Evolutionary conservation across 1,140 invertebrate genomes (phyloP), one percentile per base, ranked within the genome.

Genomic region (Maconellicoccus hirsutus): DNA sequence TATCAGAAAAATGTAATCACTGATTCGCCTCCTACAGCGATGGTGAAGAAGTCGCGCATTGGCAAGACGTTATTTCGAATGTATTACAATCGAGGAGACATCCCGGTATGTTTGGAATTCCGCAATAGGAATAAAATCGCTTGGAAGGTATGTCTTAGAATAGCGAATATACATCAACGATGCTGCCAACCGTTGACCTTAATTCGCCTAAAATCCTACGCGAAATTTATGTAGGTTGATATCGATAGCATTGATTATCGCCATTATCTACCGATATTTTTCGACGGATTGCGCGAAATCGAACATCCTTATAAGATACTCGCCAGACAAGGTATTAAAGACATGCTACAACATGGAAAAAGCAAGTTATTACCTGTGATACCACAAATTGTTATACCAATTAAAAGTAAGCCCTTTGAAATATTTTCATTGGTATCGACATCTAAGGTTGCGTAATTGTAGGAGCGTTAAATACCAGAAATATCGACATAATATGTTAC

Each of bases 211-310:
- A 6, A 33, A 33, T 33, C 29, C 29, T 33, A 33, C 29, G 29
- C 29, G 29, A 33, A 33, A 33, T 66, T 23, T 66, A 23, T 66
- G 6, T 26, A 66, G 61, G 61, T 66, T 1, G 61, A 66, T 19
- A 66, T 93, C 72, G 88, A 91, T 71, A 91, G 92, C 76, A 78
- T 97, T 70, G 93, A 98, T 79, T 97, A 93, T 78, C 89, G 92
- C 77, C 89, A 96, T 78, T 97, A 95, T 78, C 81, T 98, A 14
- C 94, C 94, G 0, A 84, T 97, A 78, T 96, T 98, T 79, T 96
- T 96, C 77, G 93, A 96, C 77, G 94, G 94, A 0, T 81, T 97
- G 7, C 85, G 88, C 29, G 94, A 98, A 81, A 89, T 85, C 0
- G 84, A 86, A 59, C 89, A 93, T 78, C 94, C 94, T 0, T 96